Base-by-base conservation (phyloP, 2,888 invertebrate genomes). In the Netelia melanura region DNA sequence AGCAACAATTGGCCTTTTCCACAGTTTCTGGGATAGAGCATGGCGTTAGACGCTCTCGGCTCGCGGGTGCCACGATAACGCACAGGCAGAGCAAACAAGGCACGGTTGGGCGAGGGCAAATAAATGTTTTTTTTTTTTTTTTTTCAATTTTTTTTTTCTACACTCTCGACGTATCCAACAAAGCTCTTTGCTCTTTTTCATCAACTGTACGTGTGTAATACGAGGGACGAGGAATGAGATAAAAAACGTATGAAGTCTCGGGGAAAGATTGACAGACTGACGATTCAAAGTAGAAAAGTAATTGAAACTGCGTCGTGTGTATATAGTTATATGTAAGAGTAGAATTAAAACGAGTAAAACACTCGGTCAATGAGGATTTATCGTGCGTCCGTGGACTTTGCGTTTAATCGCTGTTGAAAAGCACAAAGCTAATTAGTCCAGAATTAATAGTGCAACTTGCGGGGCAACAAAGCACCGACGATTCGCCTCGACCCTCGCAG, bases 301-400 rank as follows among this genome's bases (percentile, higher is more conserved):
- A 91, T 91, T 91, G 90, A 90, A 89, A 89, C 84, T 88, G 81
- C 84, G 86, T 87, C 86, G 86, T 30, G 52, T 62, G 11, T 56
- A 56, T 56, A 14, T 17, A 56, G 11, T 14, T 62, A 54, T 25
- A 25, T 9, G 5, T 5, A 0, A 30, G 30, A 3, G 30, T 30
- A 30, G 6, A 9, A 23, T 1, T 21, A 21, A 23, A 25, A 52
- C 25, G 25, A n/a, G 11, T n/a, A 14, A 67, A 30, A 10, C 38
- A 61, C 17, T 54, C 78, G 79, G 65, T 78, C 87, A 89, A 90
- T 89, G 89, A 90, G 88, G 86, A 90, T 90, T 90, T 90, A 90
- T 90, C 86, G 88, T 87, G 86, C 56, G 72, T 62, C 56, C 72
- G 38, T 72, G 70, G 58, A 61, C 68, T 56, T 11, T 23, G 44